Evolutionary conservation across 2,888 invertebrate genomes (phyloP).

Genomic region (Agrotis exclamationis): DNA sequence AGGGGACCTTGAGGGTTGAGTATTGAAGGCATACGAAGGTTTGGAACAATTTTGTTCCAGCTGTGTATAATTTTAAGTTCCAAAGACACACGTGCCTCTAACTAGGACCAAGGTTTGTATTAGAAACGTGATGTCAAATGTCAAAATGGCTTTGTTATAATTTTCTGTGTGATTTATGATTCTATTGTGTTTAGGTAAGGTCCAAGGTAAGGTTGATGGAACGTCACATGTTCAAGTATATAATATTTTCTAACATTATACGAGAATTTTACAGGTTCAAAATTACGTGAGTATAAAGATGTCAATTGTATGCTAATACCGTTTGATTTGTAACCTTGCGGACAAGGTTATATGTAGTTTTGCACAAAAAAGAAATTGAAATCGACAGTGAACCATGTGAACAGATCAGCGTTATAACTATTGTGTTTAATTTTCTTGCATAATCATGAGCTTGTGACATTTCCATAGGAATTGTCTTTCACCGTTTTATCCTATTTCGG

Average conservation of each 20-base stretch:
- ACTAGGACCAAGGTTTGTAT: constrained; percentile 29
- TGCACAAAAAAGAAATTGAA: constrained; percentile 4
- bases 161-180: neutral
- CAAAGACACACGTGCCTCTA: constrained; percentile 23
- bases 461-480: neutral
- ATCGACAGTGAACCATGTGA: constrained; percentile 1
- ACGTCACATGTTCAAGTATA: neutral
- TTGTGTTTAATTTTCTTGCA: too few relatives aligned
- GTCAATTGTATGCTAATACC: constrained; percentile 42
- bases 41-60: constrained; percentile 38
- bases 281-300: constrained; percentile 10
- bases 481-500: too few relatives aligned
- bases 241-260: neutral
- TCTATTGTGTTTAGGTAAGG: constrained; percentile 14
- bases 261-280: neutral
- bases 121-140: constrained; percentile 20
- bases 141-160: constrained; percentile 16
- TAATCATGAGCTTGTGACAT: too few relatives aligned
- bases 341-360: neutral
- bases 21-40: constrained; percentile 15
- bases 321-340: constrained; percentile 17
- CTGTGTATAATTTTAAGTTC: constrained; percentile 33
- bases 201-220: constrained; percentile 12
- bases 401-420: neutral
- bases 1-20: constrained; percentile 36